Percentiles rank a stretch among this genome's conserved stretches.
These are phyloP conservation scores for Pangasius krempfi DNA, from an alignment of 2,797 vertebrate species.

Conservation along the genomic window DNA sequence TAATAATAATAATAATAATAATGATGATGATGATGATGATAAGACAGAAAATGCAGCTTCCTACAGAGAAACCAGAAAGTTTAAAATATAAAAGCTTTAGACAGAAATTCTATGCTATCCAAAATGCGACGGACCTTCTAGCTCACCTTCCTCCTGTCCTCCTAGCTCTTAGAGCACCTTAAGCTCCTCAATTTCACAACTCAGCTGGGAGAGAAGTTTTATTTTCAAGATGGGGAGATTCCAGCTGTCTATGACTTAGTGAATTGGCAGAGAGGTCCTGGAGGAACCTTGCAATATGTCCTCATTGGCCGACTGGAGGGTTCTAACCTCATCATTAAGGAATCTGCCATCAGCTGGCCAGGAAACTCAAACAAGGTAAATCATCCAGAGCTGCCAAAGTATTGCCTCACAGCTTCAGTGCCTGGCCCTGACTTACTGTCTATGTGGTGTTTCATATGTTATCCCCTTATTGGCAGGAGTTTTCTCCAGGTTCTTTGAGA, in stretches of 20 bases:
- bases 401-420: neutral
- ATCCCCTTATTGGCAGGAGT: neutral
- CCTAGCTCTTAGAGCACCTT: constrained; percentile 70
- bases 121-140: neutral
- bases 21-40: too few species aligned
- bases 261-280: constrained; percentile 72
- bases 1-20: too few species aligned
- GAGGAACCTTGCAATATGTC: constrained; percentile 61
- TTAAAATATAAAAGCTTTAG: neutral
- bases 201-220: constrained; percentile 69
- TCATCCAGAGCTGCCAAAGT: neutral
- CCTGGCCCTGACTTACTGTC: neutral
- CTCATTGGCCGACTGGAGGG: constrained; percentile 71
- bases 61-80: neutral
- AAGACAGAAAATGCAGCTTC: neutral
- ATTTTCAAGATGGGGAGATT: constrained; percentile 70
- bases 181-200: constrained; percentile 70
- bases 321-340: constrained; percentile 67
- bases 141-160: neutral
- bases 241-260: constrained; percentile 76
- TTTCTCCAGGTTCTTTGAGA: neutral
- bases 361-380: constrained; percentile 54
- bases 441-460: neutral
- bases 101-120: too few species aligned
- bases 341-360: constrained; percentile 74